Base-by-base conservation (phyloP, 2,113 vertebrate genomes). In the Microtus oregoni region DNA sequence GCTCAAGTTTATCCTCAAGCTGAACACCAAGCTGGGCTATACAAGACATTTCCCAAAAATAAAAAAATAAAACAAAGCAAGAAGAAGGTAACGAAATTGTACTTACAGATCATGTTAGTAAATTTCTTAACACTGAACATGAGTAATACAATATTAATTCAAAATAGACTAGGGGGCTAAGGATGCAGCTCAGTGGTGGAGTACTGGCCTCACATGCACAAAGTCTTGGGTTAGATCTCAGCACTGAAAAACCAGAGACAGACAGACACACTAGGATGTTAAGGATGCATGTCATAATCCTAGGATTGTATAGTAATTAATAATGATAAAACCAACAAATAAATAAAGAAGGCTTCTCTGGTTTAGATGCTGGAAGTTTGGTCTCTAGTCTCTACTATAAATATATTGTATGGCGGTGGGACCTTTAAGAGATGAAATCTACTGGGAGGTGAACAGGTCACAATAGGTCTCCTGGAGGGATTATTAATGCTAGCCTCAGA, bases 41-140 rank as follows among this genome's bases (percentile, higher is more conserved):
- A 28, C 28, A 63, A 83, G 58, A 83, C 81, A 58, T 85, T 44
- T 85, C 58, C 65, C 82, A 65, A 85, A 41, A 63, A 50, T 8
- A 82, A 61, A 38, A 38, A 61, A 85, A 58, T 20, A 58, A 81
- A 65, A 65, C 58, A 65, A 78, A 68, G 15, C 24, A 83, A 83
- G 20, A 82, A 24, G 7, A 72, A 7, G n/a, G 68, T 44, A 85
- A 96, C 11, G 11, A 85, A n/a, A 82, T 13, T 61, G 17, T 67
- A 83, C 1, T 65, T 83, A 83, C 0, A 70, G 52, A 86, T 63
- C 70, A 67, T 28, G 86, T 92, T 65, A 70, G 63, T 58, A 83
- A 95, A 83, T 19, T 93, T 92, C 61, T 91, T 89, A 85, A 41
- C 67, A 83, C 7, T 85, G 88, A 91, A 83, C 72, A 88, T 77